phyloP scores from a whole-genome alignment of 2,113 vertebrate genomes.

The Natator depressus region DNA sequence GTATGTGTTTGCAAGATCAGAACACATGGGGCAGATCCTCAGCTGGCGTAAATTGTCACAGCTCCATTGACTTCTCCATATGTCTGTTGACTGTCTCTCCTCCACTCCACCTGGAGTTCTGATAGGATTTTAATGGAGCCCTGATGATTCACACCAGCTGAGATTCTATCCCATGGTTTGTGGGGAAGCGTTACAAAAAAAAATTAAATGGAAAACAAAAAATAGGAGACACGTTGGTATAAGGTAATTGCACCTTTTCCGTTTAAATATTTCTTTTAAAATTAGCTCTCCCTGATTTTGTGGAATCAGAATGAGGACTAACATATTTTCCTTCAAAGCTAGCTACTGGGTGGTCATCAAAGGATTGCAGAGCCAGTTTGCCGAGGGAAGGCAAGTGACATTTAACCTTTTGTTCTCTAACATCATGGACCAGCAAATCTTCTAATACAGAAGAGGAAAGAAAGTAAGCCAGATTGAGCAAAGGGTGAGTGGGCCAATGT shows the following conservation, averaged over 20 bases:
- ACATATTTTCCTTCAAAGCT: neutral
- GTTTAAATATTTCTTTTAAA: neutral
- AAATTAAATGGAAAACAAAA: neutral
- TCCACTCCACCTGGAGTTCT: neutral
- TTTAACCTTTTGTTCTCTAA: neutral
- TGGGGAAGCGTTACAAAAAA: neutral
- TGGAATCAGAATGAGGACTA: accelerated
- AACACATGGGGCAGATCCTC: neutral
- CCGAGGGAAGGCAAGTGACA: neutral
- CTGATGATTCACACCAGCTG: neutral
- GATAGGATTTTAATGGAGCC: neutral
- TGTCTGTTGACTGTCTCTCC: neutral
- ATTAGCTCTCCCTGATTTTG: neutral
- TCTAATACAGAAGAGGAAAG: neutral
- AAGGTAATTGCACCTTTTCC: neutral
- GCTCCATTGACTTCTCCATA: neutral
- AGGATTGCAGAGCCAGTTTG: neutral
- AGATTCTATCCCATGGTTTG: neutral
- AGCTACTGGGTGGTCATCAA: neutral
- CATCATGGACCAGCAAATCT: neutral
- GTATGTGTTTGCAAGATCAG: neutral
- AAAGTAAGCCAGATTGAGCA: neutral
- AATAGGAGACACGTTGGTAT: neutral
- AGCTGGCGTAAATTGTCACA: neutral
- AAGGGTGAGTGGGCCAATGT: accelerated